Conservation (phyloP, 2,113 vertebrate species). For the Pungitius pungitius region DNA sequence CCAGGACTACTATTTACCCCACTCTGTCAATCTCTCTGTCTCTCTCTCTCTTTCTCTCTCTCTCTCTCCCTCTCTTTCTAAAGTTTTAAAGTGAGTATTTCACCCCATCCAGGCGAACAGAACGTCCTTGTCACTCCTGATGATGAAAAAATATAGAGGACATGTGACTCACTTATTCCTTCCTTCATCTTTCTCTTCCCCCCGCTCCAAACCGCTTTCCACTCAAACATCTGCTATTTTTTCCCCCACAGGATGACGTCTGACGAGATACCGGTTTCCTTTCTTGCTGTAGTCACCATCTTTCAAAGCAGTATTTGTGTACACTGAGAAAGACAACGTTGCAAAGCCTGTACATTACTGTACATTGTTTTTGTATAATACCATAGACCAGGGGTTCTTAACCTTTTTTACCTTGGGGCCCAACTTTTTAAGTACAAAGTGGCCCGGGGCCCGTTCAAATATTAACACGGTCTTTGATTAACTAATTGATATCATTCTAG, state of each 20-base stretch:
- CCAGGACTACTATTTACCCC: not conserved
- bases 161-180: constrained; percentile 50
- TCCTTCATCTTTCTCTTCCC: constrained; percentile 41
- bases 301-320: not conserved
- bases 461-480: no score
- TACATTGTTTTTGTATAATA: not conserved
- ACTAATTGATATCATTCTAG: no score
- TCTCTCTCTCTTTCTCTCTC: constrained; percentile 7
- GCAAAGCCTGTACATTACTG: not conserved
- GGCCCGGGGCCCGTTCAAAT: no score
- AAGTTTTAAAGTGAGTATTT: not conserved
- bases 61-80: not conserved
- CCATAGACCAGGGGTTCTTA: no score
- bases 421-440: no score
- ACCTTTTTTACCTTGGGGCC: no score
- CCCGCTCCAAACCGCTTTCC: constrained; percentile 39
- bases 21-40: not conserved
- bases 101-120: constrained; percentile 7
- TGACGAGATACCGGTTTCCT: constrained; percentile 55
- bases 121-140: not conserved
- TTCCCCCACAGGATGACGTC: constrained; percentile 47
- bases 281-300: constrained; percentile 23
- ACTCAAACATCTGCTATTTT: constrained; percentile 36
- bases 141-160: constrained; percentile 1
- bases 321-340: not conserved